A percentile compares a stretch with the other conserved stretches of the same genome.
Evolutionary conservation across 2,113 vertebrate genomes (phyloP).

Genomic region (Climacteris rufus): DNA sequence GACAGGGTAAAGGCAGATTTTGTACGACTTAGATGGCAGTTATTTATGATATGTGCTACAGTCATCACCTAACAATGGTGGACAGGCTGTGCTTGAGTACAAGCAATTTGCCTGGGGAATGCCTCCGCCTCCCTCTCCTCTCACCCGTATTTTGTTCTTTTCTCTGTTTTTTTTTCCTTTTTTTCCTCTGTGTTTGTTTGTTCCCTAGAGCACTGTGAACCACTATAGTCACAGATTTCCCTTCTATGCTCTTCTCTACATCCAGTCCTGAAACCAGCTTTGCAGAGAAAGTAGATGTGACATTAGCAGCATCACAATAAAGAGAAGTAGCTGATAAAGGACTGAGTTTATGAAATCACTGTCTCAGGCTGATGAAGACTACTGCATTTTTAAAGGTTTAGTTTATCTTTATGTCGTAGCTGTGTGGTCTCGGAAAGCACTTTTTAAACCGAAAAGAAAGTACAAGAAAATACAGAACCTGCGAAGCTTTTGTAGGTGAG

Average conservation of each 20-base stretch:
- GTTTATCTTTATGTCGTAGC: rapidly evolving
- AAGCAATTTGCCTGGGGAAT: background rate
- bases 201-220: background rate
- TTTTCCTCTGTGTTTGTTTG: background rate
- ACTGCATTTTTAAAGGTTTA: background rate
- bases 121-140: background rate
- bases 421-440: background rate
- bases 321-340: background rate
- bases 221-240: background rate
- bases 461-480: background rate
- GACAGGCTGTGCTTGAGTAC: background rate
- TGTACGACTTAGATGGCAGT: background rate
- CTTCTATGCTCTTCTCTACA: background rate
- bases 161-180: background rate
- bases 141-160: background rate
- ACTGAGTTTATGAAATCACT: background rate
- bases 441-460: background rate
- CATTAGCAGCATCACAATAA: rapidly evolving
- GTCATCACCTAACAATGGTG: background rate
- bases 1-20: background rate
- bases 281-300: background rate
- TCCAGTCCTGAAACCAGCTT: background rate
- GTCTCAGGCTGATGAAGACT: background rate
- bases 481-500: background rate
- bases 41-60: background rate